These are phyloP conservation scores for Zaprionus lineosus DNA, from an alignment of 2,888 invertebrate species.

Conservation along the genomic window DNA sequence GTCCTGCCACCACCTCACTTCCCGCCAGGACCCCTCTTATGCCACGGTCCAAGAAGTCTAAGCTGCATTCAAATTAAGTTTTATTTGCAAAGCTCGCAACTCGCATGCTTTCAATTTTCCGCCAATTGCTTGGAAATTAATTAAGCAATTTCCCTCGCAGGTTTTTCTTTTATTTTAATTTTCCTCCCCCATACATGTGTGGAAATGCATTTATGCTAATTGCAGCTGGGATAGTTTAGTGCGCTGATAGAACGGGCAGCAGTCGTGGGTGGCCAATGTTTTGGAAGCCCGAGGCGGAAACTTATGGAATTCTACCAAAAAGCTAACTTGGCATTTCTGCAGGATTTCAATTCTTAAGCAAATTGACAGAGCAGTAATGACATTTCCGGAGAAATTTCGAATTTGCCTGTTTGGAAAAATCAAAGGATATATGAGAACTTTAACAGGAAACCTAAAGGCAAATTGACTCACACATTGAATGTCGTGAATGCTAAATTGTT, in stretches of 20 bases:
- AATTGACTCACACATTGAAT: no score
- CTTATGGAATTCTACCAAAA: no score
- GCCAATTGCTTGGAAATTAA: conserved; percentile 64
- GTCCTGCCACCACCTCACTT: no score
- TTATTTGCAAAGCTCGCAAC: conserved; percentile 54
- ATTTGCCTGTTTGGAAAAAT: conserved; percentile 11
- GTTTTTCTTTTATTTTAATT: conserved; percentile 21
- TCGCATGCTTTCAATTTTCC: conserved; percentile 46
- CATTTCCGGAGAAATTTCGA: conserved; percentile 22
- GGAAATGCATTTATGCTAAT: conserved; percentile 68
- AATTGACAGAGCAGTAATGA: no score
- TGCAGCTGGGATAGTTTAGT: conserved; percentile 34
- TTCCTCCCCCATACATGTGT: conserved; percentile 30
- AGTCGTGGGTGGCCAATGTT: background rate
- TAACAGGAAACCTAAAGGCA: no score
- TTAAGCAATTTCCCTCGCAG: conserved; percentile 64
- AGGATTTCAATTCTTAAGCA: no score
- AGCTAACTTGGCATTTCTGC: no score
- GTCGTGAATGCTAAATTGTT: no score
- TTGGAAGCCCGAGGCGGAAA: no score
- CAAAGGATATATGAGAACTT: conserved; percentile 1
- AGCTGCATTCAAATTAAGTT: conserved; percentile 58
- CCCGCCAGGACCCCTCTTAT: no score
- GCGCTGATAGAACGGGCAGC: background rate
- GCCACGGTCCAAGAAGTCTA: conserved; percentile 9